phyloP scores from a whole-genome alignment of 1,140 invertebrate species.

The Hermetia illucens region DNA sequence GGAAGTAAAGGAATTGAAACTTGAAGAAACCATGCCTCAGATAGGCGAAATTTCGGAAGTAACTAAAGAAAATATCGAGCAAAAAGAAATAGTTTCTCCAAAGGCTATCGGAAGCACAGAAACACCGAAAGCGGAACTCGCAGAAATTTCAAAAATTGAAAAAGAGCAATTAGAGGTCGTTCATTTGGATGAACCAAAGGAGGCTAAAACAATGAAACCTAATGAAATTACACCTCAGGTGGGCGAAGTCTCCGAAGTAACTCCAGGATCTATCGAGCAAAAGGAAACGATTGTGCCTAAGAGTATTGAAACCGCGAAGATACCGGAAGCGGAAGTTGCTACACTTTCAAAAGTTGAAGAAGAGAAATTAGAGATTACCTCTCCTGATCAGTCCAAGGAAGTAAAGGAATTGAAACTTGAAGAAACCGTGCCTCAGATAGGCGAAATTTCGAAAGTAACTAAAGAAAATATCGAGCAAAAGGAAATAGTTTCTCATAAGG shows the following conservation, averaged over 20 bases:
- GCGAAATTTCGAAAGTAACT: slow-evolving; percentile 9
- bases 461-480: slow-evolving; percentile 8
- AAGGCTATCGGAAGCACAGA: slow-evolving; percentile 10
- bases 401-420: too few species aligned
- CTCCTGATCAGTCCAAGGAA: too few species aligned
- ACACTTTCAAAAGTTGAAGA: too few species aligned
- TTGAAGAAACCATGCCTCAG: too few species aligned
- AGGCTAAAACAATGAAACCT: slow-evolving; percentile 8
- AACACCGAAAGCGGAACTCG: slow-evolving; percentile 6
- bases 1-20: too few species aligned
- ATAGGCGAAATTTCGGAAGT: slow-evolving; percentile 8
- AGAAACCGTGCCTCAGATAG: too few species aligned
- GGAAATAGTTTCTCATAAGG: slow-evolving; percentile 8
- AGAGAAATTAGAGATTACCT: slow-evolving; percentile 10
- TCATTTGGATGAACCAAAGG: slow-evolving; percentile 8
- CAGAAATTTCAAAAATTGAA: slow-evolving; percentile 6
- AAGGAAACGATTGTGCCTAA: too few species aligned
- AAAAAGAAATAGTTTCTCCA: slow-evolving; percentile 8
- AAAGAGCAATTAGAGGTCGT: too few species aligned
- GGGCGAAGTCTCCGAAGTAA: too few species aligned
- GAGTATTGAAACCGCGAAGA: slow-evolving; percentile 8
- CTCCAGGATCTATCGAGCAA: too few species aligned
- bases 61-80: slow-evolving; percentile 9
- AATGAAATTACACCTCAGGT: too few species aligned
- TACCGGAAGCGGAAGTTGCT: slow-evolving; percentile 10